Conservation (phyloP, 2,797 vertebrate species). For the Lutjanus argentimaculatus region DNA sequence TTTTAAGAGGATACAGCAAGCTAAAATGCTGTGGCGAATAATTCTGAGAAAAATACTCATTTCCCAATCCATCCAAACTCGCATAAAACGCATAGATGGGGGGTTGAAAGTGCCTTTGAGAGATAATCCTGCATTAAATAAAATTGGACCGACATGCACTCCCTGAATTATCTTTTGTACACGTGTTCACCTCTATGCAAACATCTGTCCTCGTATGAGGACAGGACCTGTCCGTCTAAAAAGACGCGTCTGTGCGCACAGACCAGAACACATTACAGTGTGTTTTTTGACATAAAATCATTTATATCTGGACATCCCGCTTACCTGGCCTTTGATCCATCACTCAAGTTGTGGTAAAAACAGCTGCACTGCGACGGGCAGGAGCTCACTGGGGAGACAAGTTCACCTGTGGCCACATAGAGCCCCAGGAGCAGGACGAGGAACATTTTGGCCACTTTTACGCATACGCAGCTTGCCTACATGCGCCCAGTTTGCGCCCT, state of each 20-base stretch:
- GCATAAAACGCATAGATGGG: constrained; percentile 57
- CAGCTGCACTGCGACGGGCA: constrained; percentile 97
- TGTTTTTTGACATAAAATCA: neutral
- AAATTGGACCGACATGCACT: constrained; percentile 78
- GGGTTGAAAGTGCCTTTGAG: constrained; percentile 85
- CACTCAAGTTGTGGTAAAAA: constrained; percentile 91
- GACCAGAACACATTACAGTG: neutral
- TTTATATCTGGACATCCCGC: constrained; percentile 30
- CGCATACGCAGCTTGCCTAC: constrained; percentile 75
- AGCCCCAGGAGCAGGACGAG: constrained; percentile 85
- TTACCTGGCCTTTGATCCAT: constrained; percentile 95
- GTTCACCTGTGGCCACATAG: constrained; percentile 83
- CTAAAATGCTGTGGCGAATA: constrained; percentile 9
- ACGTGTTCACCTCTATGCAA: constrained; percentile 67
- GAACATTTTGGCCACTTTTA: constrained; percentile 84
- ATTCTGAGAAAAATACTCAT: constrained; percentile 16
- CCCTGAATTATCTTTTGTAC: constrained; percentile 74
- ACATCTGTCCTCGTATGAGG: constrained; percentile 55
- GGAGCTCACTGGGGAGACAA: constrained; percentile 76
- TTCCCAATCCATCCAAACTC: constrained; percentile 40
- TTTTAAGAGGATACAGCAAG: neutral
- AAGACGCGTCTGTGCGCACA: constrained; percentile 31
- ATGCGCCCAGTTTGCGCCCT: constrained; percentile 73
- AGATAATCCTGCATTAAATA: constrained; percentile 89
- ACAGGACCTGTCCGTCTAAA: constrained; percentile 31